Base-by-base conservation (phyloP, 2,113 vertebrate species). In the Zosterops borbonicus region DNA sequence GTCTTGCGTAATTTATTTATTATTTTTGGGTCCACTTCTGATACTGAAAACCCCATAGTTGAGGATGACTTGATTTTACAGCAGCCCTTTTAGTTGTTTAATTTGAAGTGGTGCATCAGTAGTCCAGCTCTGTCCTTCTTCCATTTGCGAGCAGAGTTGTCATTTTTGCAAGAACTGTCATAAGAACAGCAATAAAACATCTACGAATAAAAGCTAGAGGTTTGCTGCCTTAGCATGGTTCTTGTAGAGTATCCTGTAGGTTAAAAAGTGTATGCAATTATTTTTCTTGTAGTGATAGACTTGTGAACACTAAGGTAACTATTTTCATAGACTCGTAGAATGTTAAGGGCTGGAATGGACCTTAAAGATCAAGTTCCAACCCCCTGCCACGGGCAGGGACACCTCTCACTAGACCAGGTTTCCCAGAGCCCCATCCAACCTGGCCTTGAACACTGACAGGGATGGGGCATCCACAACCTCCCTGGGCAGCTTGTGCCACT, bases 61-160 rank as follows among this genome's bases (percentile, higher is more conserved):
- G 31, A 76, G 33, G 47, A 55, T 9, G 12, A 42, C 25, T 65
- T 74, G 16, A 74, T 33, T 69, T 70, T 29, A 46, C 11, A 17
- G n/a, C 20, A 59, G 18, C 1, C 83, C 18, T 29, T 63, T 37
- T n/a, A 46, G n/a, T 18, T n/a, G 14, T 35, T 81, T 17, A 41
- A 13, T 49, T 86, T 10, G 0, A 76, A 77, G 28, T 5, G 9
- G 41, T 19, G 22, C 19, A 22, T 52, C 15, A 31, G 35, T 13
- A 11, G 47, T 7, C 19, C 1, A 14, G 23, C 29, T 68, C 46
- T 59, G 29, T 27, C 27, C 3, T 77, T 68, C 14, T 62, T 2
- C 46, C 10, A 14, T 33, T 27, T 35, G 25, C 1, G 1, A 9
- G 37, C 3, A 10, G 23, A 2, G 6, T 7, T 22, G n/a, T 8